These are phyloP conservation scores for Neogobius melanostomus DNA, from an alignment of 2,113 vertebrate genomes.

Conservation along the genomic window DNA sequence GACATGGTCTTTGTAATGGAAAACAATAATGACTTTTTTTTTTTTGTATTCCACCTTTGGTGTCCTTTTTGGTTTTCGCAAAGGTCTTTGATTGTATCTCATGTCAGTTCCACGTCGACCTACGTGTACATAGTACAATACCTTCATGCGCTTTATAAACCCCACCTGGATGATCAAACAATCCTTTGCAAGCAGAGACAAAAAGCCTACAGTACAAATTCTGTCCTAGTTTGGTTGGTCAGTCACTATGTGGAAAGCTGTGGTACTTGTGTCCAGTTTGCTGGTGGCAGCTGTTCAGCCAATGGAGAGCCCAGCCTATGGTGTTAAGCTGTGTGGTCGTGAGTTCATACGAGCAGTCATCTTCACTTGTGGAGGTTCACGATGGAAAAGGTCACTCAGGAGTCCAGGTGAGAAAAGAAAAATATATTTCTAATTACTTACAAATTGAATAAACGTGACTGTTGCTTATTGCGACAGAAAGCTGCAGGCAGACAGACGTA, in stretches of 20 bases:
- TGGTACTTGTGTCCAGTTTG: conserved; percentile 70
- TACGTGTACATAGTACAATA: conserved; percentile 35
- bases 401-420: conserved; percentile 64
- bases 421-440: too few relatives aligned
- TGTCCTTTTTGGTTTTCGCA: conserved; percentile 71
- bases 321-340: conserved; percentile 85
- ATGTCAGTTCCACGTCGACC: conserved; percentile 51
- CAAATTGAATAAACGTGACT: too few relatives aligned
- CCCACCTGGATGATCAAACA: conserved; percentile 40
- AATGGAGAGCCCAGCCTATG: conserved; percentile 68
- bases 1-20: conserved; percentile 21
- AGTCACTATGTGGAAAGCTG: conserved; percentile 71
- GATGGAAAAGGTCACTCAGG: conserved; percentile 78
- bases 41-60: conserved; percentile 67
- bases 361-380: conserved; percentile 85
- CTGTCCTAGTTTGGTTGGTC: conserved; percentile 9
- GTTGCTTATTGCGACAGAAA: too few relatives aligned
- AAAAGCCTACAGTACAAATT: conserved; percentile 17
- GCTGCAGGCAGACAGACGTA: too few relatives aligned
- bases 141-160: conserved; percentile 70
- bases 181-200: conserved; percentile 40
- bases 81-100: conserved; percentile 74
- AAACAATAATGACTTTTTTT: conserved; percentile 38
- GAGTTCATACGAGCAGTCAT: conserved; percentile 88
- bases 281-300: conserved; percentile 67